Base-by-base conservation (phyloP, 35 echinoderm and acorn worm genomes). In the Heliocidaris tuberculata region DNA sequence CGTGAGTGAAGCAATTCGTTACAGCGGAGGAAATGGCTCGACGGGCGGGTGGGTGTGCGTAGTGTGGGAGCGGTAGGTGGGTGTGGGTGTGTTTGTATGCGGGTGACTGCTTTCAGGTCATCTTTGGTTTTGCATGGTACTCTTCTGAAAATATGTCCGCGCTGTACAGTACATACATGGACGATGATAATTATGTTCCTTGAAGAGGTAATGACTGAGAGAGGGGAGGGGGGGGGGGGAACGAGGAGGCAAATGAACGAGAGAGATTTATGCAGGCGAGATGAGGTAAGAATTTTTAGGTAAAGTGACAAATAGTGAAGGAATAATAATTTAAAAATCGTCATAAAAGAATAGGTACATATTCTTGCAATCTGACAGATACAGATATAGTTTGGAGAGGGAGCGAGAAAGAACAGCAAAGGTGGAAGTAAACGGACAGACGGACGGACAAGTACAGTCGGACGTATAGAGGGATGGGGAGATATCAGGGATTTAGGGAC, bases 1-100 rank as follows among this genome's bases (percentile, higher is more conserved):
- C 91, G 29, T 93, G 91, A 93, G 50, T 93, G 50, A 48, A 30
- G 48, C 91, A 93, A 93, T 93, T 93, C 91, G 91, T 93, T 93
- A 93, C 50, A 93, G 48, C 86, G 17, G 47, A 93, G 91, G 31
- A 93, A 49, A 93, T 93, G 91, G 47, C 87, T 47, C 31, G 87
- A 89, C 87, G 87, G 87, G 31, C 87, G 47, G 47, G 87, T 4
- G 87, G 31, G 87, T 89, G 87, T 89, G 87, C 47, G 87, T 89
- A 9, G 16, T 78, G 24, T 27, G 7, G 21, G 65, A 27, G 60
- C 60, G 60, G 19, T 86, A 42, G 86, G 30, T 9, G 15, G 0
- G 31, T 88, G 86, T 88, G 86, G 31, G 86, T 88, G 87, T 42
- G 87, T 89, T 89, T 89, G 87, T 89, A 19, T 13, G 47, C 16